These are phyloP conservation scores for Eulacestoma nigropectus DNA, from an alignment of 2,113 vertebrate species.

Conservation along the genomic window DNA sequence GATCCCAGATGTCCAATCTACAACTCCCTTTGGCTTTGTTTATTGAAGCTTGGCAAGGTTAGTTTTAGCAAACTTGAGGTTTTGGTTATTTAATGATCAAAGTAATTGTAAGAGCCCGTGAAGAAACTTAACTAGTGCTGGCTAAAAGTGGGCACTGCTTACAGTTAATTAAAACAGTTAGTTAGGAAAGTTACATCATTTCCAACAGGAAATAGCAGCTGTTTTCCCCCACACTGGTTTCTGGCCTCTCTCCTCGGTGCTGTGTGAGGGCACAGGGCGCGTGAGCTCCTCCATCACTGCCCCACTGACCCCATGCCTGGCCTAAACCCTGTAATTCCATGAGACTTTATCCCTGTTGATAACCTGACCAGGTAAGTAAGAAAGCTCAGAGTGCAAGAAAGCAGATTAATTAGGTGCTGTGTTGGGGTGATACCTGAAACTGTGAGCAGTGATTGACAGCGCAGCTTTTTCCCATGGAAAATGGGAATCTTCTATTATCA, in stretches of 20 bases:
- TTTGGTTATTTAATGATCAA: not conserved
- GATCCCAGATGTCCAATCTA: not conserved
- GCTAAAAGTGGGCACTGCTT: not conserved
- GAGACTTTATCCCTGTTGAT: not conserved
- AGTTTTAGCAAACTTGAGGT: not conserved
- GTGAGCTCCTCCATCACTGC: not conserved
- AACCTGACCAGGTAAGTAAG: not conserved
- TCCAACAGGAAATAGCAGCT: not conserved
- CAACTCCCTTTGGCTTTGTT: not conserved
- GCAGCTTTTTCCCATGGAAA: not conserved
- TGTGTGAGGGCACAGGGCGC: not conserved
- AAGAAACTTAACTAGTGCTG: not conserved
- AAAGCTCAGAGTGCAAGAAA: not conserved
- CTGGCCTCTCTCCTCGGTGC: not conserved
- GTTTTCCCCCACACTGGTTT: fast-evolving
- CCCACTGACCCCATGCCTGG: not conserved
- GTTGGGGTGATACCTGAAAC: not conserved
- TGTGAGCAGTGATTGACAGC: not conserved
- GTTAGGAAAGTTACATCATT: not conserved
- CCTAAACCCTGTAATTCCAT: no score
- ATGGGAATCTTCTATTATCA: fast-evolving
- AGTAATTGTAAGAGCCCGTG: not conserved
- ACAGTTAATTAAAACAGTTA: not conserved
- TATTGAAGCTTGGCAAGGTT: not conserved
- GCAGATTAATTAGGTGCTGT: not conserved